phyloP scores from a whole-genome alignment of 2,888 invertebrate species.

The Drosophila eohydei region DNA sequence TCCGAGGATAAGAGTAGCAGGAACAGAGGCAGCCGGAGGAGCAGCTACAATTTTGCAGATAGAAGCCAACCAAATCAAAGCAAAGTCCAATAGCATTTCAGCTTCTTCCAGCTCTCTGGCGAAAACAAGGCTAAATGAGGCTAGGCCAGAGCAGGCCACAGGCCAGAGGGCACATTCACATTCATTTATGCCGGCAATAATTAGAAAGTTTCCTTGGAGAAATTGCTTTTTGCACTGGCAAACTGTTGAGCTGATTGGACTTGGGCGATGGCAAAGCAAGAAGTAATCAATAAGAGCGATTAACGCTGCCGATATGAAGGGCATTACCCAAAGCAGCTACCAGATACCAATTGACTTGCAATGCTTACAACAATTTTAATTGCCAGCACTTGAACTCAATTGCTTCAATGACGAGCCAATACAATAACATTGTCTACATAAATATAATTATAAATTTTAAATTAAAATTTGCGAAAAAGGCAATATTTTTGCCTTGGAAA shows the following conservation, averaged over 20 bases:
- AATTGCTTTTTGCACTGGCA: slow-evolving; percentile 12
- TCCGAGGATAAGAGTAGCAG: slow-evolving; percentile 19
- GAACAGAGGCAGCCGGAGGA: slow-evolving; percentile 6
- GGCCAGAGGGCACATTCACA: slow-evolving; percentile 19
- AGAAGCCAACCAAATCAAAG: slow-evolving; percentile 2
- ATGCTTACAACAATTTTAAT: slow-evolving; percentile 1
- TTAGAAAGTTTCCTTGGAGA: slow-evolving; percentile 44
- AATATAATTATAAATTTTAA: background rate
- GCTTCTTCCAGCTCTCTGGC: slow-evolving; percentile 4
- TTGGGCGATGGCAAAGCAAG: slow-evolving; percentile 23
- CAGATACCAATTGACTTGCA: slow-evolving; percentile 15
- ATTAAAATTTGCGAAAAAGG: background rate
- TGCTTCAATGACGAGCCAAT: background rate
- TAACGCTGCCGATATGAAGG: slow-evolving; percentile 10
- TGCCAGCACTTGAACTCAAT: background rate
- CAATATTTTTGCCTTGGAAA: background rate
- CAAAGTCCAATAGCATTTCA: slow-evolving; percentile 14
- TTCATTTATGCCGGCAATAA: slow-evolving; percentile 46
- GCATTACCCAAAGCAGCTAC: slow-evolving; percentile 2
- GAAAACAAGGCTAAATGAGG: background rate
- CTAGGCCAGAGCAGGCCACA: background rate
- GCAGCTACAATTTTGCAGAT: slow-evolving; percentile 21
- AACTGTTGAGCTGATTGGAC: slow-evolving; percentile 41
- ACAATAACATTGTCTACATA: background rate
- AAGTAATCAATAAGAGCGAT: slow-evolving; percentile 54